Evolutionary conservation across 2,113 vertebrate species (phyloP), one percentile per base, ranked within the genome.

Genomic region (Tautogolabrus adspersus): DNA sequence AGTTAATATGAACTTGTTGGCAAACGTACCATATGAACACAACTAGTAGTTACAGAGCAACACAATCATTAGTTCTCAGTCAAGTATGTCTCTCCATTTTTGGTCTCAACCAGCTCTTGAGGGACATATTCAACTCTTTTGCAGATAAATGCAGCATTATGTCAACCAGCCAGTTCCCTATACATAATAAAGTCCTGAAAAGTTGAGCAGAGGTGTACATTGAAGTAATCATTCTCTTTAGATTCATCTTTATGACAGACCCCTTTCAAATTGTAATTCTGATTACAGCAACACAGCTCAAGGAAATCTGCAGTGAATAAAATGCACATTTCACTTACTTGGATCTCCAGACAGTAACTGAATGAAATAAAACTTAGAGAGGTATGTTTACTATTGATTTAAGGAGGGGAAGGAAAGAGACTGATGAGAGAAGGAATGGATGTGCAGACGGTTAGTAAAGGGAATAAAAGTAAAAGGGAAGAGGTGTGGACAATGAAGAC

Each of bases 401-500:
- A 60, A 19, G 44, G 61, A 40, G 7, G 52, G 15, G 23, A 40
- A 52, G 1, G 15, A 49, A 18, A 19, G 47, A 19, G 47, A 19
- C 3, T 16, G 47, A 49, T 49, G 47, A 26, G 52, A 59, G 42
- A 18, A 65, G 47, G 23, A 52, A 62, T 64, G 56, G 37, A 12
- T 65, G 22, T 34, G 34, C 22, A 51, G 52, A 23, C n/a, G 51
- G 37, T 37, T 15, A 49, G 21, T 30, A 40, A 63, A 72, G 30
- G 23, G 9, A 44, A 51, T 38, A n/a, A 22, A 52, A 34, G 10
- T 56, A 58, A 46, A 46, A 47, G 9, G 9, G 15, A 59, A 47
- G 37, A 46, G n/a, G 26, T 42, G 55, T 23, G 38, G 30, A 57
- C 58, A 63, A 64, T 75, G 18, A 67, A 38, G 49, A 77, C 7